Evolutionary conservation across 2,113 vertebrate genomes (phyloP), one percentile per base, ranked within the genome.

Genomic region (Amblyornis subalaris): DNA sequence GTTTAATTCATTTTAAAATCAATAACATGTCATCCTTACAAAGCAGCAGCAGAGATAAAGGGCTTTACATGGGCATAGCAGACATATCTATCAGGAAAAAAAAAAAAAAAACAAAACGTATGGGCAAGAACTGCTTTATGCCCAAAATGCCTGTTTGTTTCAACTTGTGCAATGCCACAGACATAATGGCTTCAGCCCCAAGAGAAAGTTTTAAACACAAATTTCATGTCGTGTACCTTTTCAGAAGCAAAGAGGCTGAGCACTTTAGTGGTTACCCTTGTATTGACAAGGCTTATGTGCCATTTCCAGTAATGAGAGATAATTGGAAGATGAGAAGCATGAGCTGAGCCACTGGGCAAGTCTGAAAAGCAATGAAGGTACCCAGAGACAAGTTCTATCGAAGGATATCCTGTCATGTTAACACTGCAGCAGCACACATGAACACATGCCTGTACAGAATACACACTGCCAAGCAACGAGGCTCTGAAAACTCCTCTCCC

Each of bases 1-100:
- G 8, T 38, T 38, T 90, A 79, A 71, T 90, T 91, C 74, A 47
- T 79, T 93, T 95, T 77, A 71, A 96, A 90, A 97, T 94, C 92
- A 95, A 47, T 89, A 93, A 55, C n/a, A 44, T 66, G 42, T 57
- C 79, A 94, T 67, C 85, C 88, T 88, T 78, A 90, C 24, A 11
- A n/a, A 76, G 44, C n/a, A 78, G 51, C 35, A 76, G 47, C 70
- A 87, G 76, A 51, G 84, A 89, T 29, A 47, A 6, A 72, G 22
- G 20, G 40, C 36, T 73, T 29, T 74, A 83, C 57, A 35, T 69
- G 90, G 81, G 85, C 79, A 85, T 17, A 55, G 13, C 48, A 79
- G 22, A 53, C 51, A 13, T 48, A 35, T 65, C 16, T 48, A 40
- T 60, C 84, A 33, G 78, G 2, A 26, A 22, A 67, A 66, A 24